These are phyloP conservation scores for Bellardia pandia DNA, from an alignment of 2,888 invertebrate species.

Conservation along the genomic window DNA sequence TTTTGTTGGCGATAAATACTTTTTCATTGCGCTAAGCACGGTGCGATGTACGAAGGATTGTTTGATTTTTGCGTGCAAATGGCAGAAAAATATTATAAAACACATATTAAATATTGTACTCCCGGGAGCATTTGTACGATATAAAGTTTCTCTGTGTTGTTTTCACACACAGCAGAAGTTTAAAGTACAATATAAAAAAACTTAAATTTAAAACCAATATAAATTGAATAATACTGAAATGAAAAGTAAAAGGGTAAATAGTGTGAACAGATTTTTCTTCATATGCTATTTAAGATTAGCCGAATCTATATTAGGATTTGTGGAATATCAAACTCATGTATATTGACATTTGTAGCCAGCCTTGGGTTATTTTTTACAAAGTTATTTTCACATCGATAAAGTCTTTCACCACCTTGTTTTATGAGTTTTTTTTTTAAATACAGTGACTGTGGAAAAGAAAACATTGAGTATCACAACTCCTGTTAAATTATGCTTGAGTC, in stretches of 20 bases:
- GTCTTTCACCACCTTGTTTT: background rate
- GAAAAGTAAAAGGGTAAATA: conserved; percentile 11
- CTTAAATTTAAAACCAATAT: conserved; percentile 34
- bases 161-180: background rate
- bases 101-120: conserved; percentile 64
- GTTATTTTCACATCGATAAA: conserved; percentile 4
- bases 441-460: background rate
- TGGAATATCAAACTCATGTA: background rate
- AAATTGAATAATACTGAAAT: background rate
- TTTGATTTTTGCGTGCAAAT: conserved; percentile 77
- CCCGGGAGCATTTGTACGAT: conserved; percentile 55
- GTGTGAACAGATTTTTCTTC: background rate
- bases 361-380: conserved; percentile 2
- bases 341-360: conserved; percentile 29
- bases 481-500: background rate
- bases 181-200: background rate
- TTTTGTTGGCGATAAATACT: conserved; percentile 57
- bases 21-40: conserved; percentile 1
- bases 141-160: conserved; percentile 44
- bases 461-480: background rate
- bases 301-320: background rate
- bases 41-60: background rate
- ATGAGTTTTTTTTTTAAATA: background rate
- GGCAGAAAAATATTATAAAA: conserved; percentile 82
- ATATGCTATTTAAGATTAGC: conserved; percentile 19